Base-by-base conservation (phyloP, 30 jellyfish, hydroid and myxozoan genomes). In the Hydra vulgaris region DNA sequence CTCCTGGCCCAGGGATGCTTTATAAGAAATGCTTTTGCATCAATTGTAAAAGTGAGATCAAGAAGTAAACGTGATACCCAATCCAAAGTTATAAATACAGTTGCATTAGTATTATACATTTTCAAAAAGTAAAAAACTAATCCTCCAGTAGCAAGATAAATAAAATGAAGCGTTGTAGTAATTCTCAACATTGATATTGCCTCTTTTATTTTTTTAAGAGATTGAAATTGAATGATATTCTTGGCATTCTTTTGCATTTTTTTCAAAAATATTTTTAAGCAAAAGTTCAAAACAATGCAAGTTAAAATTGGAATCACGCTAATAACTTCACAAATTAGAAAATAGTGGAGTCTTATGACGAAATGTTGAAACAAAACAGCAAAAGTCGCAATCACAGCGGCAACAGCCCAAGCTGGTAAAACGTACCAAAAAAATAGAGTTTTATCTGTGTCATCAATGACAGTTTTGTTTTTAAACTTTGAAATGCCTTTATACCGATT, bases 401-500 rank as follows among this genome's bases (percentile, higher is more conserved):
- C 18, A 27, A 78, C 55, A n/a, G 21, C 15, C 85, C 85, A 78
- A 23, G 79, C 54, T 0, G 85, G 85, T 22, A 78, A 0, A 18
- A 23, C 77, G 68, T 25, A 78, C 19, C 54, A 78, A 20, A 61
- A 3, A 25, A 78, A 27, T 1, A 78, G 23, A 40, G 52, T 22
- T 18, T 78, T 40, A 40, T 40, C 12, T 40, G 61, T 3, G 12
- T 40, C 53, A 27, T 0, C 53, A 5, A 8, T 78, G 12, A 54
- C 67, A 17, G 17, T 40, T 61, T 61, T 55, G 8, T 78, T 40
- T 17, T 22, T 20, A 23, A 26, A 54, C 12, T 19, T 78, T 54
- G 26, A n/a, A 7, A 78, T 18, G 54, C 79, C 85, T 0, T 23
- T 74, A 19, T 18, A 27, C 18, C 85, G 25, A 8, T 18, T 17